Conservation (phyloP, 2,888 invertebrate genomes). For the Willowsia nigromaculata region DNA sequence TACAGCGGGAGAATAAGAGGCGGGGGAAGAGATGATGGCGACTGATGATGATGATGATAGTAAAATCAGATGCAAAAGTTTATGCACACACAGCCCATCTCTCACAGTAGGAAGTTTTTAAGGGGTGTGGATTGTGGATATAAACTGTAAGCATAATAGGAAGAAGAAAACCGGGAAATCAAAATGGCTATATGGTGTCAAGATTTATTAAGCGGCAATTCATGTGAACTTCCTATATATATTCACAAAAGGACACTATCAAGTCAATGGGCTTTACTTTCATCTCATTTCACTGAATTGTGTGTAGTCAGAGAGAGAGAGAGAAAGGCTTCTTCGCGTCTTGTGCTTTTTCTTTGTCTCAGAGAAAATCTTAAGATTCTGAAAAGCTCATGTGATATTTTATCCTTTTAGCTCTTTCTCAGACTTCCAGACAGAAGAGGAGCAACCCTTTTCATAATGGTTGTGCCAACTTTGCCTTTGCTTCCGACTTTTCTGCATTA, state of each 20-base stretch:
- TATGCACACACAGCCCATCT: conserved; percentile 32
- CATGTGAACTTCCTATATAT: conserved; percentile 71
- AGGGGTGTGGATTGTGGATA: conserved; percentile 55
- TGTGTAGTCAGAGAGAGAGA: conserved; percentile 5
- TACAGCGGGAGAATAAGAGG: background rate
- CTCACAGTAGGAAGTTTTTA: conserved; percentile 56
- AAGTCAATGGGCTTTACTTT: conserved; percentile 70
- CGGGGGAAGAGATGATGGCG: background rate
- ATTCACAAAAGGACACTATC: conserved; percentile 60
- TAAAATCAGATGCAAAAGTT: conserved; percentile 68
- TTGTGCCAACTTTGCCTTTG: conserved; percentile 58
- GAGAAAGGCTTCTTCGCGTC: conserved; percentile 41
- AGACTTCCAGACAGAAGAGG: background rate
- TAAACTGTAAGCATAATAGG: background rate
- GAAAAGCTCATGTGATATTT: conserved; percentile 64
- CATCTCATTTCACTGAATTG: conserved; percentile 70
- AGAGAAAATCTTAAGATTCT: conserved; percentile 57
- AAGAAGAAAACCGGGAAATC: conserved; percentile 61
- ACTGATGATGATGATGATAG: conserved; percentile 40
- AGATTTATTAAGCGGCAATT: conserved; percentile 78
- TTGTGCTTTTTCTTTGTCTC: conserved; percentile 62
- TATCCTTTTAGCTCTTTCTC: conserved; percentile 67
- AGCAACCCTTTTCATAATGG: conserved; percentile 64
- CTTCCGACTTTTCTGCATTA: conserved; percentile 60
- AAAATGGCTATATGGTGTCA: conserved; percentile 71